Conservation (phyloP, 2,797 vertebrate genomes). For the Argya squamiceps region DNA sequence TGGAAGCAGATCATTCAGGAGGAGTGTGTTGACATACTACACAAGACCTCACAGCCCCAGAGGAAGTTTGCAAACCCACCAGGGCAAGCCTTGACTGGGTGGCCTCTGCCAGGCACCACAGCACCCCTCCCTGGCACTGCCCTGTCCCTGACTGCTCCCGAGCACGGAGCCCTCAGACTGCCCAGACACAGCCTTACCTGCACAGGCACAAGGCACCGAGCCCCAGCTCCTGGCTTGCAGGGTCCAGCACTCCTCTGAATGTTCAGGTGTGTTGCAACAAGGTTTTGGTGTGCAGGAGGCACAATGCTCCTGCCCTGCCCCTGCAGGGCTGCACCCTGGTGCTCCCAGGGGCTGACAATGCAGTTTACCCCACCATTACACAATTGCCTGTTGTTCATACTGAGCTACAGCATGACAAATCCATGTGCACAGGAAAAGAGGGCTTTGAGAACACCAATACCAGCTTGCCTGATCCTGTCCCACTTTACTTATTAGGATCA, state of each 20-base stretch:
- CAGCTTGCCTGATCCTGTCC: background rate
- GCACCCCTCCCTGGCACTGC: fast-evolving
- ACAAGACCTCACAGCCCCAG: background rate
- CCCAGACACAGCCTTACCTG: background rate
- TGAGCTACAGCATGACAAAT: background rate
- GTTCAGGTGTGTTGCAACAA: background rate
- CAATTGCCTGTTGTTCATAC: background rate
- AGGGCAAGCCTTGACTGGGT: background rate
- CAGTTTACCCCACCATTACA: background rate
- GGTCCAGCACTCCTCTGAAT: background rate
- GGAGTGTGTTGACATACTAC: background rate
- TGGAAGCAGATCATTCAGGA: background rate
- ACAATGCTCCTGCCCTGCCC: background rate
- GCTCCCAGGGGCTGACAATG: background rate
- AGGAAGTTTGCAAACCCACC: background rate
- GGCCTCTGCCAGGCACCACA: background rate
- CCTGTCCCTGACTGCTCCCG: background rate
- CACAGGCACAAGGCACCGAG: fast-evolving
- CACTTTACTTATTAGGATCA: background rate
- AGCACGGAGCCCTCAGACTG: background rate
- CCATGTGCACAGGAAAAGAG: fast-evolving
- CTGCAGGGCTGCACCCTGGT: background rate
- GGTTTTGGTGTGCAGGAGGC: background rate
- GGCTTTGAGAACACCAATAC: background rate
- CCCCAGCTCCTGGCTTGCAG: background rate